Evolutionary conservation across 2,888 invertebrate species (phyloP), one percentile per base, ranked within the genome.

Genomic region (Allacma fusca): DNA sequence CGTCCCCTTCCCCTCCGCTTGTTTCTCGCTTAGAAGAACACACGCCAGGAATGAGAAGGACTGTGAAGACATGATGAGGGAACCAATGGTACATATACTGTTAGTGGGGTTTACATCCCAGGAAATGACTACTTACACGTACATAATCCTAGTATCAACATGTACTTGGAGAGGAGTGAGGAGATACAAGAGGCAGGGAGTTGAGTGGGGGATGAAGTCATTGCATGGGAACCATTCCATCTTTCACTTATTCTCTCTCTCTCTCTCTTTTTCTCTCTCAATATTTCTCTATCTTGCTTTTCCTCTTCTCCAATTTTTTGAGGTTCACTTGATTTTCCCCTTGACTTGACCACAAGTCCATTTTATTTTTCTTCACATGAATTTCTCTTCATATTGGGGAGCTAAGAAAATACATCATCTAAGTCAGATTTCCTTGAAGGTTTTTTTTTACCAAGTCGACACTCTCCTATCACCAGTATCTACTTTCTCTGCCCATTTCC

Each of bases 311-410:
- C 57, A 64, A 73, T 64, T 43, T 73, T 73, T 73, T 73, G 34
- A 73, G 73, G 73, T 73, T 73, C 73, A 29, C 64, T 73, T 64
- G 59, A 73, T 73, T 73, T 73, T 73, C 73, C 73, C 40, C 73
- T 64, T 73, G 34, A 73, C 34, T 73, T 73, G 73, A 73, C 73
- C 73, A 62, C 21, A 73, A 62, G 73, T 73, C 64, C 40, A 73
- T 62, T 62, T 59, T 73, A 62, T 64, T 64, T 62, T 73, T 62
- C 62, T 59, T 73, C 28, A 19, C 44, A 71, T 71, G 59, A 71
- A 71, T 57, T 59, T 71, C 29, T 67, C 16, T 5, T 50, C 50
- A 16, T 50, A 50, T 16, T 9, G 2, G 5, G 19, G 2, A 19
- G 50, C 50, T 50, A 19, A n/a, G 19, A 50, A 34, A 34, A 34